Evolutionary conservation across 2,797 vertebrate genomes (phyloP).

Genomic region (Chaetodon trifasciatus): DNA sequence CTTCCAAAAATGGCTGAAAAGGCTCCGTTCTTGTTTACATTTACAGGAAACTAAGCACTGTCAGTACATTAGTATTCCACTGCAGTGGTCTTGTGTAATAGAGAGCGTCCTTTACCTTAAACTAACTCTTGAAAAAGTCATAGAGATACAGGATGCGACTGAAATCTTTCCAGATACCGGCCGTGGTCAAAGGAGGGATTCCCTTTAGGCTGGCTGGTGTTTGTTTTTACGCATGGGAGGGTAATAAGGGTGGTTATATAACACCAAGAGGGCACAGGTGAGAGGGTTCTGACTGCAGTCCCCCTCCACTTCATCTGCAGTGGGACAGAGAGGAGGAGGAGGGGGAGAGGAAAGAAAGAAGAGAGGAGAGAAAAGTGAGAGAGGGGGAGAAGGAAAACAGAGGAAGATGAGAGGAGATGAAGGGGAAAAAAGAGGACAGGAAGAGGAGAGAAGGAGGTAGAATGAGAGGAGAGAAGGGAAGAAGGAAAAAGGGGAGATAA

Average conservation of each 20-base stretch:
- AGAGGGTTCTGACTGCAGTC: constrained; percentile 58
- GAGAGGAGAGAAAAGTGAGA: too few species aligned
- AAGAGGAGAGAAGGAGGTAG: too few species aligned
- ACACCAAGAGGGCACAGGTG: constrained; percentile 47
- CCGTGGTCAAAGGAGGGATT: constrained; percentile 44
- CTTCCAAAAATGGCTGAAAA: neutral
- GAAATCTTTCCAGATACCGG: constrained; percentile 27
- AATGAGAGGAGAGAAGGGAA: neutral
- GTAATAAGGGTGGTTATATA: constrained; percentile 68
- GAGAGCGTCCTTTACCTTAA: neutral
- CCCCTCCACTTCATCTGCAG: constrained; percentile 55
- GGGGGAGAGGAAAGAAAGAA: too few species aligned
- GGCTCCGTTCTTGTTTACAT: constrained; percentile 33
- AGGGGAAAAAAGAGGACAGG: neutral
- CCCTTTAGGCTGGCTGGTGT: constrained; percentile 38
- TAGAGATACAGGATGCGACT: neutral
- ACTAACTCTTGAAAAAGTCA: constrained; percentile 17
- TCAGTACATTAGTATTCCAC: constrained; percentile 46
- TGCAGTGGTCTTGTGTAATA: constrained; percentile 61
- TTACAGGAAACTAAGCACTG: constrained; percentile 16
- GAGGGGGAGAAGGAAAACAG: too few species aligned
- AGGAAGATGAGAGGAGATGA: too few species aligned
- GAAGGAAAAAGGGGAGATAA: too few species aligned
- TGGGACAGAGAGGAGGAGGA: constrained; percentile 14
- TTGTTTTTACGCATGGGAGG: constrained; percentile 55